Evolutionary conservation across 2,113 vertebrate genomes (phyloP).

Genomic region (Hemibagrus wyckioides): DNA sequence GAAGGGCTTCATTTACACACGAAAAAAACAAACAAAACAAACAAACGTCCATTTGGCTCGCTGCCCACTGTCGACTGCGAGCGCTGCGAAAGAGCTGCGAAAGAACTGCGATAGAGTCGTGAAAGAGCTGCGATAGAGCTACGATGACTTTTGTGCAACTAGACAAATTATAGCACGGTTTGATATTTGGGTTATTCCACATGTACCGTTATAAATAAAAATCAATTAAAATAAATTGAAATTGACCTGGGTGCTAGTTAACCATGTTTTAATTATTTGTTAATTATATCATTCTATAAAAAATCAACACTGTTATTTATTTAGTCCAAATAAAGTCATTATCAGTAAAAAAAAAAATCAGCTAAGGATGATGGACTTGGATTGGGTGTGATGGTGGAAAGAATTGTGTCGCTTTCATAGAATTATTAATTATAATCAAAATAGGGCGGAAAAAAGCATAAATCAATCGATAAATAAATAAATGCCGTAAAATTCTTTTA

Average conservation of each 20-base stretch:
- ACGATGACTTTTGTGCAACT: neutral
- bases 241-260: neutral
- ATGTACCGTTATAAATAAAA: too few species aligned
- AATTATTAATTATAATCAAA: too few species aligned
- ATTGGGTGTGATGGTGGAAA: neutral
- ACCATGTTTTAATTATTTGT: neutral
- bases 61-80: neutral
- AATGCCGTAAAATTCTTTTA: neutral
- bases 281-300: neutral
- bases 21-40: conserved; percentile 2
- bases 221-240: too few species aligned
- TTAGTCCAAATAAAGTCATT: neutral
- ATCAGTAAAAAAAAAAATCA: neutral
- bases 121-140: neutral
- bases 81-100: too few species aligned
- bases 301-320: neutral
- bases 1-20: conserved; percentile 31
- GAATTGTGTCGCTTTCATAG: neutral
- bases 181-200: neutral
- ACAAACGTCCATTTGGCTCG: conserved; percentile 4
- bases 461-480: too few species aligned
- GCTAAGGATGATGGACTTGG: neutral
- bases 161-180: neutral
- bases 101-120: too few species aligned
- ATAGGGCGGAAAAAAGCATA: too few species aligned